phyloP scores from a whole-genome alignment of 1,140 invertebrate genomes.

The Telenomus remus region DNA sequence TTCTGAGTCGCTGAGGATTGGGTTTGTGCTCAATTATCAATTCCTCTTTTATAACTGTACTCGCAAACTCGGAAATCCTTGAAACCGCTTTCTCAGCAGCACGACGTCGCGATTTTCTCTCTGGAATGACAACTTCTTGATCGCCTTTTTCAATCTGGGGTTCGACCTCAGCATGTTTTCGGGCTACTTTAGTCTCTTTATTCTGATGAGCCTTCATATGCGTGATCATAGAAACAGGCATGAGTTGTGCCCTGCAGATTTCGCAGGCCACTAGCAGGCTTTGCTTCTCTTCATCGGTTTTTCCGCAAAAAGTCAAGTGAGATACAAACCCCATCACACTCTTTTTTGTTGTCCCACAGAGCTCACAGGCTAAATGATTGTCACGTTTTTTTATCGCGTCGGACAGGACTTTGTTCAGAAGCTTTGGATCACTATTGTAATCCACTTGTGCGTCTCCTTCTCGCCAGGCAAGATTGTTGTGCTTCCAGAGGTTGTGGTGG shows the following conservation, averaged over 20 bases:
- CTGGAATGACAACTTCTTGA: background rate
- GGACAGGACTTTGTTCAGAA: slow-evolving; percentile 62
- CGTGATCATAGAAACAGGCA: slow-evolving; percentile 77
- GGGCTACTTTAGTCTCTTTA: slow-evolving; percentile 30
- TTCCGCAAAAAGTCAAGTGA: slow-evolving; percentile 79
- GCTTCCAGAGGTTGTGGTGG: slow-evolving; percentile 71
- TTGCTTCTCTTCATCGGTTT: slow-evolving; percentile 77
- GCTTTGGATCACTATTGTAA: slow-evolving; percentile 66
- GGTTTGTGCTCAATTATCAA: slow-evolving; percentile 21
- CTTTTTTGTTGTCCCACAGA: slow-evolving; percentile 75
- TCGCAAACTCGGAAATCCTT: slow-evolving; percentile 66
- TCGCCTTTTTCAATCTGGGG: no score
- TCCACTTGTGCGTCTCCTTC: slow-evolving; percentile 68
- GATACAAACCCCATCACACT: slow-evolving; percentile 80
- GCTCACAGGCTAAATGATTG: slow-evolving; percentile 76
- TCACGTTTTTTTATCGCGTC: slow-evolving; percentile 64
- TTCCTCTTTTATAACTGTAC: slow-evolving; percentile 54
- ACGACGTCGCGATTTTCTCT: slow-evolving; percentile 68
- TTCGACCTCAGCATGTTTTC: no score
- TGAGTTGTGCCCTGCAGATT: slow-evolving; percentile 76
- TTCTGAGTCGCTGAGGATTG: slow-evolving; percentile 44
- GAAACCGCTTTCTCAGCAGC: slow-evolving; percentile 75
- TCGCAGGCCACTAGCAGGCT: slow-evolving; percentile 75
- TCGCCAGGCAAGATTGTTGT: slow-evolving; percentile 75
- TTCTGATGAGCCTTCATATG: slow-evolving; percentile 71